Evolutionary conservation across 1,140 invertebrate species (phyloP).

Genomic region (Rhagoletis pomonella): DNA sequence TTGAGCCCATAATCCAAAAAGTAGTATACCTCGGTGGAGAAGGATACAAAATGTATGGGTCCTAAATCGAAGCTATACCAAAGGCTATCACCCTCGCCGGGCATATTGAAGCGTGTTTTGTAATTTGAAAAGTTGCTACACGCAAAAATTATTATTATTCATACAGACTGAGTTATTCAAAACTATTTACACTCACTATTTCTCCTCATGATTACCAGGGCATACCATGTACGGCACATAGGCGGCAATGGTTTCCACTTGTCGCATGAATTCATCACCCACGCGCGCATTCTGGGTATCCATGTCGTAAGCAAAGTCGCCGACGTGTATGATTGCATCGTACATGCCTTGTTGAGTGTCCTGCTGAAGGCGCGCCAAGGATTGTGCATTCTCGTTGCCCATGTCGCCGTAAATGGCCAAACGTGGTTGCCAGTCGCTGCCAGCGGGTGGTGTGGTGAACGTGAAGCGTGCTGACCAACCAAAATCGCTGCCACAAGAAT

Average conservation of each 20-base stretch:
- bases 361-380: conserved; percentile 85
- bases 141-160: conserved; percentile 32
- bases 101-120: conserved; percentile 91
- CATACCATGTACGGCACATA: conserved; percentile 95
- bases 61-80: conserved; percentile 95
- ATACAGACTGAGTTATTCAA: neutral
- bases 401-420: conserved; percentile 94
- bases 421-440: conserved; percentile 83
- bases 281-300: conserved; percentile 84
- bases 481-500: conserved; percentile 86
- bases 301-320: conserved; percentile 98
- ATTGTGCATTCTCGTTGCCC: conserved; percentile 92
- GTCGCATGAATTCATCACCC: conserved; percentile 94
- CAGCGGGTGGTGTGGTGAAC: conserved; percentile 81
- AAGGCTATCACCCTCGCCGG: conserved; percentile 84
- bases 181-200: conserved; percentile 79
- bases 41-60: conserved; percentile 91
- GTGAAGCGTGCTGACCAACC: conserved; percentile 89
- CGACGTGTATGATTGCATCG: conserved; percentile 94
- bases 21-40: conserved; percentile 97
- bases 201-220: conserved; percentile 93
- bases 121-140: conserved; percentile 92
- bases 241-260: conserved; percentile 90
- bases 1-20: conserved; percentile 92
- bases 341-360: conserved; percentile 87